These are phyloP conservation scores for Samia ricini DNA, from an alignment of 1,140 invertebrate genomes.

Conservation along the genomic window DNA sequence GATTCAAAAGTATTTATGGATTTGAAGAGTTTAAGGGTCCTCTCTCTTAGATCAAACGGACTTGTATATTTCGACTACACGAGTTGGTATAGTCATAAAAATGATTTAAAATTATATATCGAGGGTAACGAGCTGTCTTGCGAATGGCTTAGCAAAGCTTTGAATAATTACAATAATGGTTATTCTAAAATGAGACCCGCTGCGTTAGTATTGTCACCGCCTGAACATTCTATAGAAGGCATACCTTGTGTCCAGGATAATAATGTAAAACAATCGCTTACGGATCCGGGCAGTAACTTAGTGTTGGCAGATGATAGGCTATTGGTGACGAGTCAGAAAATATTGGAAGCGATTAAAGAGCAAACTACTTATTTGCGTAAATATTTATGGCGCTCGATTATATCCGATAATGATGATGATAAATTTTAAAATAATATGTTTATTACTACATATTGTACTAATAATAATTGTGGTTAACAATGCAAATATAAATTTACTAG, in stretches of 20 bases:
- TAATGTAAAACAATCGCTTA: conserved; percentile 16
- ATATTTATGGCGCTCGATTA: conserved; percentile 14
- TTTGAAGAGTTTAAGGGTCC: conserved; percentile 39
- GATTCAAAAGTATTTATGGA: conserved; percentile 58
- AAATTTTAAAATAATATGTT: neutral
- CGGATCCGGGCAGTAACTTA: conserved; percentile 5
- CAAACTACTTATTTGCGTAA: conserved; percentile 48
- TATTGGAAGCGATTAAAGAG: conserved; percentile 53
- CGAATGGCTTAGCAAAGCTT: conserved; percentile 47
- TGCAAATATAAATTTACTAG: too few species aligned
- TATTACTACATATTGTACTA: too few species aligned
- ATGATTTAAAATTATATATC: conserved; percentile 46
- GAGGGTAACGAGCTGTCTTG: conserved; percentile 58
- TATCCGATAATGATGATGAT: neutral
- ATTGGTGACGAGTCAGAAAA: conserved; percentile 49
- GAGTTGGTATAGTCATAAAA: conserved; percentile 47
- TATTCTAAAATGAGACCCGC: conserved; percentile 54
- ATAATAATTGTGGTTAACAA: too few species aligned
- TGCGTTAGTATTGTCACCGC: conserved; percentile 21
- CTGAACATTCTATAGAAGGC: conserved; percentile 44
- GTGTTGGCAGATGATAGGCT: conserved; percentile 49
- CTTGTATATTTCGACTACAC: conserved; percentile 43
- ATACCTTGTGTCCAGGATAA: conserved; percentile 43
- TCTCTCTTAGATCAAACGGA: conserved; percentile 51
- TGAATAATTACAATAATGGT: conserved; percentile 52